These are phyloP conservation scores for Aplidium turbinatum DNA, from an alignment of 23 tunicate species.

Conservation along the genomic window DNA sequence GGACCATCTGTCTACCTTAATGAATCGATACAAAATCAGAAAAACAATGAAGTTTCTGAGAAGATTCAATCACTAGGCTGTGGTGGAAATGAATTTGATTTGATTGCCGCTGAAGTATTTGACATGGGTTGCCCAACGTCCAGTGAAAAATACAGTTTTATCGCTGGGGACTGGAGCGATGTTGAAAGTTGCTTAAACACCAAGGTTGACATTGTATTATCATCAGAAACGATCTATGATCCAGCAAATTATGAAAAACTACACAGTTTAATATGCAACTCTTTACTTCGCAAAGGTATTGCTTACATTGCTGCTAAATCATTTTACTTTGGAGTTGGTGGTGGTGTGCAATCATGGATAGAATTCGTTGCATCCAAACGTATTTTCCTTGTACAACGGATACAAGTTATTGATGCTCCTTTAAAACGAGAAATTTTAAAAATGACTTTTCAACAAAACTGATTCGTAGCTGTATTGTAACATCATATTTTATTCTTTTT, in stretches of 20 bases:
- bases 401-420: conserved; percentile 32
- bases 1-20: conserved; percentile 47
- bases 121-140: too few species aligned
- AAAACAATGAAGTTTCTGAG: not conserved
- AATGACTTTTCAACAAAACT: too few species aligned
- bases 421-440: conserved; percentile 48
- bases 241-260: conserved; percentile 31
- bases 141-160: conserved; percentile 29
- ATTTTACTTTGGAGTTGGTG: conserved; percentile 90
- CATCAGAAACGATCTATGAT: conserved; percentile 80
- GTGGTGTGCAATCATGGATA: conserved; percentile 55
- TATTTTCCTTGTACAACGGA: conserved; percentile 32
- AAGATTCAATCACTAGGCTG: too few species aligned
- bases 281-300: conserved; percentile 29
- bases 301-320: conserved; percentile 65
- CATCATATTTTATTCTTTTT: too few species aligned
- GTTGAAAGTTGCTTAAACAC: not conserved
- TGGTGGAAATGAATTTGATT: too few species aligned
- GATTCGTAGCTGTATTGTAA: too few species aligned
- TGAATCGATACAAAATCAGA: not conserved
- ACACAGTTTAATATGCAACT: conserved; percentile 8
- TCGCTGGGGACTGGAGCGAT: conserved; percentile 67
- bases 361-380: conserved; percentile 40
- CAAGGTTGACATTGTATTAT: conserved; percentile 65
- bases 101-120: too few species aligned